Base-by-base conservation (phyloP, 1,140 invertebrate species). In the Archivesica marissinica region DNA sequence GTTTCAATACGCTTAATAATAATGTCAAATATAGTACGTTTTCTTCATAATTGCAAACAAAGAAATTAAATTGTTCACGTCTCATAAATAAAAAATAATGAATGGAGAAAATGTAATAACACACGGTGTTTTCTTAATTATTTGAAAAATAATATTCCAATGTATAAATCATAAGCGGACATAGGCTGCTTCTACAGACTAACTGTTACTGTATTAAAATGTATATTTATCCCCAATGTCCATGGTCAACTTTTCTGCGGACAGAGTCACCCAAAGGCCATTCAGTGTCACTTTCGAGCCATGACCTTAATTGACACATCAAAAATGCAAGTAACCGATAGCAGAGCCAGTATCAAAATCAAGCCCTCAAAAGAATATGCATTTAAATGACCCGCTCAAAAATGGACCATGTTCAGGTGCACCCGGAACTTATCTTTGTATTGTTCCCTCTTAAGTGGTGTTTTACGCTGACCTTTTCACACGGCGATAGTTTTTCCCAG, bases 301-400 rank as follows among this genome's bases (percentile, higher is more conserved):
- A 17, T 79, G 59, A 39, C 77, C 59, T 79, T 79, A 79, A 79
- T 79, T 79, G 77, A 79, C 77, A 79, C 77, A 79, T 79, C 77
- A 79, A 72, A n/a, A 72, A 44, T 72, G 68, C 68, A 72, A 28
- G 68, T 33, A 72, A 23, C 20, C 59, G 39, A 44, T 20, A 72
- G 68, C 44, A 15, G 39, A 50, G 20, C 39, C 41, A 1, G 7
- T 38, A 35, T 66, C 33, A 38, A 66, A 38, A 4, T 17, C 6
- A 35, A 2, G n/a, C 66, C 30, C 41, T 72, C 50, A 72, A 72
- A 25, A 50, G 68, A 79, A 79, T 79, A 79, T 79, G 77, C 77
- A 79, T 79, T 59, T 64, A 59, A 79, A 66, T 50, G 56, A 64
- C 38, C 61, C 38, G 33, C 56, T 50, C 41, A 30, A 66, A 25